Percentiles rank a stretch among this genome's conserved stretches.
These are phyloP conservation scores for Actias luna DNA, from an alignment of 2,888 invertebrate genomes.

Conservation along the genomic window DNA sequence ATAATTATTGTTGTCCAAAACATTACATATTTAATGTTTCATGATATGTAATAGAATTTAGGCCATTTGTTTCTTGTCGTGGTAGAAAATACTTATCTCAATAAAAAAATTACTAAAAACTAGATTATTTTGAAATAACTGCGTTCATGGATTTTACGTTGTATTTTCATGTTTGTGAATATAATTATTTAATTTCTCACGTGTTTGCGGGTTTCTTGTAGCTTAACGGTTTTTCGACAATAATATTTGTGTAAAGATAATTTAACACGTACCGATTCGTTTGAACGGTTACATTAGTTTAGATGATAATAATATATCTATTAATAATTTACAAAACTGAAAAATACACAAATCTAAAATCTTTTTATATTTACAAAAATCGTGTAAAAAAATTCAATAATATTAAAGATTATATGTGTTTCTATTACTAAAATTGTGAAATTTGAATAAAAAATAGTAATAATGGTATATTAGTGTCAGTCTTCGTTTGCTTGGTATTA, in stretches of 20 bases:
- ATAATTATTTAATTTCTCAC: not conserved
- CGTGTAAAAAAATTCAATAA: too few relatives aligned
- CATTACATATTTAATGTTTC: too few relatives aligned
- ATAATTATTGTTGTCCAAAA: too few relatives aligned
- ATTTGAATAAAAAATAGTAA: not conserved
- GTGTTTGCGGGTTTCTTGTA: not conserved
- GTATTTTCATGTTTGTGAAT: slow-evolving; percentile 3
- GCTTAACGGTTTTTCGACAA: not conserved
- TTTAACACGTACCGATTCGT: not conserved
- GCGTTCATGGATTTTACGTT: not conserved
- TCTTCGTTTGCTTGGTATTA: too few relatives aligned
- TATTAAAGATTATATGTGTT: too few relatives aligned
- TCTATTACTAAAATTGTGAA: not conserved
- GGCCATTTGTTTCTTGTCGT: not conserved
- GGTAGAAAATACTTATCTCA: not conserved
- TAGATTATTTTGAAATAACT: not conserved
- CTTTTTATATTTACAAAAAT: too few relatives aligned
- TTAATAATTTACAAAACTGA: too few relatives aligned
- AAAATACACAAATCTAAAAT: too few relatives aligned
- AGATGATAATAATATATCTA: too few relatives aligned
- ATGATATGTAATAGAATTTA: not conserved
- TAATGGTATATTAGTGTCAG: not conserved
- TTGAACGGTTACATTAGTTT: not conserved
- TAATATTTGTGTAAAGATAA: not conserved
- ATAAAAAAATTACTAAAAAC: slow-evolving; percentile 8